Base-by-base conservation (phyloP, 2,888 invertebrate genomes). In the Phrixothrix hirtus region DNA sequence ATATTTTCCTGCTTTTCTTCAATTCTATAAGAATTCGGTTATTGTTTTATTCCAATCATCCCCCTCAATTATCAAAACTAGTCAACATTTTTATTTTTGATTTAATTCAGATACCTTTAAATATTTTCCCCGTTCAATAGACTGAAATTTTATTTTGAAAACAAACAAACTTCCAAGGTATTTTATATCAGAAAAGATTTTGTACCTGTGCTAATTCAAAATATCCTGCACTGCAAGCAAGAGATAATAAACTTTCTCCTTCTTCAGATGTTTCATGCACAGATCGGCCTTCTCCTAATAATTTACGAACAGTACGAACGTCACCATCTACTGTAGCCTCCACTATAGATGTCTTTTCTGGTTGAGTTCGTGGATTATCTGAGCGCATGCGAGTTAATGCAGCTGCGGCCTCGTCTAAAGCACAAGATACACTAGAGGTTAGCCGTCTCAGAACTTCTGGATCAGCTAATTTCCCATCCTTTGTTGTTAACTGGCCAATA, bases 261-360 rank as follows among this genome's bases (percentile, higher is more conserved):
- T 97, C 96, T 77, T 97, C 96, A 54, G 94, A 95, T 60, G 95
- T 94, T 80, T 96, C 96, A 81, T 95, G 92, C 55, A 95, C 92
- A 69, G 91, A 92, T 51, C 93, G 85, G 39, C 95, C 95, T 77
- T 96, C 95, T 38, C 93, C 92, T 55, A 96, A 83, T 58, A 96
- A 83, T 75, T 93, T 92, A 66, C 90, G 86, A 46, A 96, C 95
- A 12, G 94, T 92, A 63, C 89, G 89, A 48, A 95, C 92, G 81
- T 96, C 95, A 62, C 95, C 95, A 79, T 94, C 94, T 58, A 90
- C 91, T 73, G 95, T 95, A 57, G 95, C 95, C 77, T 94, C 94
- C 58, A 92, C 92, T 62, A 95, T 79, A 41, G 92, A 89, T 7
- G 65, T 68, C 54, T 69, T 68, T 45, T 67, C 68, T 4, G 65